Evolutionary conservation across 2,797 vertebrate species (phyloP).

Genomic region (Chelon labrosus): DNA sequence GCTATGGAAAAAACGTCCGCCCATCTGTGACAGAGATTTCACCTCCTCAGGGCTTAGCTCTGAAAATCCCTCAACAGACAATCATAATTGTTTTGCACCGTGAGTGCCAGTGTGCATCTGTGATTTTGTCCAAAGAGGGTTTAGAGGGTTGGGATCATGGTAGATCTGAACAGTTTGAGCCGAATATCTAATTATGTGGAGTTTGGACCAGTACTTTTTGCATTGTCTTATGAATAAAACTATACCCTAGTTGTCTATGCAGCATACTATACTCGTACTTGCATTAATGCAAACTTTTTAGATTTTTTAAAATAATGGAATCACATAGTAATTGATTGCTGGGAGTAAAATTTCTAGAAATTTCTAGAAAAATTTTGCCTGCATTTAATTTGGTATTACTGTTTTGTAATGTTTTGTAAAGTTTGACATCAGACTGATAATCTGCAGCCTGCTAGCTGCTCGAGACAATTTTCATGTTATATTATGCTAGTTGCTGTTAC

Average conservation of each 20-base stretch:
- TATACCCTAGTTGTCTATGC: not conserved
- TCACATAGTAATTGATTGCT: too few relatives aligned
- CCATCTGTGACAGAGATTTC: slow-evolving; percentile 76
- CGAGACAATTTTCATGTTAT: not conserved
- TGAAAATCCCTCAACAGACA: slow-evolving; percentile 70
- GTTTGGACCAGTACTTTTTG: not conserved
- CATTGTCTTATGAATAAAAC: not conserved
- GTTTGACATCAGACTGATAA: too few relatives aligned
- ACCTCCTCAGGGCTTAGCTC: slow-evolving; percentile 59
- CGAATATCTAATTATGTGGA: not conserved
- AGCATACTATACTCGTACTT: not conserved
- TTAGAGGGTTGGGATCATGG: not conserved
- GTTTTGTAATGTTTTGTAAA: not conserved
- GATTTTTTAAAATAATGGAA: too few relatives aligned
- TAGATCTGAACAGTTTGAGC: not conserved
- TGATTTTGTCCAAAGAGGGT: slow-evolving; percentile 21
- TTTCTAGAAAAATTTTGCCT: too few relatives aligned
- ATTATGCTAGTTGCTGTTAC: too few relatives aligned
- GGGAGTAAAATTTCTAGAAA: too few relatives aligned
- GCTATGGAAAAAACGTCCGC: slow-evolving; percentile 57
- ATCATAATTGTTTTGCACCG: slow-evolving; percentile 62
- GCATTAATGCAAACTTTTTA: too few relatives aligned
- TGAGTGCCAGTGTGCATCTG: slow-evolving; percentile 27
- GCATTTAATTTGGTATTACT: not conserved
- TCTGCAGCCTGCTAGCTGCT: not conserved